Evolutionary conservation across 2,113 vertebrate species (phyloP).

Genomic region (Chelonoidis abingdonii): DNA sequence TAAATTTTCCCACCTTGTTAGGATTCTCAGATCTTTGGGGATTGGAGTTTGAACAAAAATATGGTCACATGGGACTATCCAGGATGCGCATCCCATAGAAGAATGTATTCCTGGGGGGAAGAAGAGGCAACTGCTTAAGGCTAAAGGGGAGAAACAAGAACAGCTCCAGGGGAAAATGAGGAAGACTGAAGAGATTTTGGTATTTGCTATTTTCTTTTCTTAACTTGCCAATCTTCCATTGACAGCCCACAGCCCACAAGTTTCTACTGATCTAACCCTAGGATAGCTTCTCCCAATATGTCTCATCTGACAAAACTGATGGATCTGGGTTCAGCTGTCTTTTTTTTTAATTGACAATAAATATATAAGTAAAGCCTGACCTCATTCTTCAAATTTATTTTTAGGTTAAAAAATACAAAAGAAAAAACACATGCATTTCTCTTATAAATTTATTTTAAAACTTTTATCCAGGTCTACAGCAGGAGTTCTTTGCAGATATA

Average conservation of each 20-base stretch:
- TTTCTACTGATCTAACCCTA: neutral
- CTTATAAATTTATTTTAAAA: neutral
- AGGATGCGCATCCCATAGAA: neutral
- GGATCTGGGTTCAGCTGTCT: neutral
- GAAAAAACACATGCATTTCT: neutral
- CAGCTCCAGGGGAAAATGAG: neutral
- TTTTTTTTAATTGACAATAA: neutral
- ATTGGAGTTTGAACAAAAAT: neutral
- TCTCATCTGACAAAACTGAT: accelerated
- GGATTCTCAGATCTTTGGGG: neutral
- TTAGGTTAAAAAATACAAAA: neutral
- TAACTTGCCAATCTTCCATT: neutral
- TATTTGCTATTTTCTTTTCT: neutral
- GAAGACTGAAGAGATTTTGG: neutral
- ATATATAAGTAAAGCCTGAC: neutral
- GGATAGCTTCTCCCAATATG: neutral
- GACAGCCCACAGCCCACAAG: accelerated
- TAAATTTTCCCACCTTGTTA: neutral
- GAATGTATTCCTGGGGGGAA: neutral
- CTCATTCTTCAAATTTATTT: neutral
- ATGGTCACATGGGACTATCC: neutral
- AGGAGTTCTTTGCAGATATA: neutral
- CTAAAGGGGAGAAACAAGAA: neutral
- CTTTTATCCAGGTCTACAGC: neutral
- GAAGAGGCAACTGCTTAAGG: neutral